phyloP scores from a whole-genome alignment of 2,888 invertebrate genomes.

The Diadromus collaris region DNA sequence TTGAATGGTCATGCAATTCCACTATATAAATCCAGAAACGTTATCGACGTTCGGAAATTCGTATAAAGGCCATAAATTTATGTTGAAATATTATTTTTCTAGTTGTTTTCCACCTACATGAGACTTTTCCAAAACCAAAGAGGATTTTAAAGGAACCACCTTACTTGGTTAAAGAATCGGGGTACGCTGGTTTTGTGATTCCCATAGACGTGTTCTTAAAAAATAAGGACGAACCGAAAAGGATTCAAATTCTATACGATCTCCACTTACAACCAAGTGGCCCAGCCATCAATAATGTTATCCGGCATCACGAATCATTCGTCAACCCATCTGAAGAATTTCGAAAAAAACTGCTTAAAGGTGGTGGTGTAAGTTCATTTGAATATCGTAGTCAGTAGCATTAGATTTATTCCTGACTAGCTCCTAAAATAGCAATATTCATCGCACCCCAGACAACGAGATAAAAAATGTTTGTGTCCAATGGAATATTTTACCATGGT shows the following conservation, averaged over 20 bases:
- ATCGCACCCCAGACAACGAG: background rate
- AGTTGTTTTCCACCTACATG: slow-evolving; percentile 94
- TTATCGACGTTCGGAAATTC: background rate
- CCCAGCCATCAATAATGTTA: slow-evolving; percentile 86
- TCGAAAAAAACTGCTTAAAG: slow-evolving; percentile 91
- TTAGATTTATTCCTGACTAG: background rate
- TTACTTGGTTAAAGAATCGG: slow-evolving; percentile 94
- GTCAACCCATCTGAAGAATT: slow-evolving; percentile 94
- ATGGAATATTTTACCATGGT: too few species aligned
- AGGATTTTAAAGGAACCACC: slow-evolving; percentile 96
- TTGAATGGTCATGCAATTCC: too few species aligned
- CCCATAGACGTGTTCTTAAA: slow-evolving; percentile 94
- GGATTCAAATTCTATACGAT: slow-evolving; percentile 92
- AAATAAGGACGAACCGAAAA: slow-evolving; percentile 95
- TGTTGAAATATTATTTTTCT: slow-evolving; percentile 57
- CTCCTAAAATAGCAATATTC: background rate
- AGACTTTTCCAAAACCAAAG: slow-evolving; percentile 95
- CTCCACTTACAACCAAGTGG: slow-evolving; percentile 90
- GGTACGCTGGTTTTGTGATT: slow-evolving; percentile 96
- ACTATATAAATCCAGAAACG: background rate
- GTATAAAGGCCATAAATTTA: background rate
- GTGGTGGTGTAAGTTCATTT: slow-evolving; percentile 86
- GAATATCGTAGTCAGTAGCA: slow-evolving; percentile 25
- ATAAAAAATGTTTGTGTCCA: background rate
- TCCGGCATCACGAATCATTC: slow-evolving; percentile 92